Evolutionary conservation across 35 echinoderm and acorn worm genomes (phyloP), one percentile per base, ranked within the genome.

Genomic region (Patiria miniata): DNA sequence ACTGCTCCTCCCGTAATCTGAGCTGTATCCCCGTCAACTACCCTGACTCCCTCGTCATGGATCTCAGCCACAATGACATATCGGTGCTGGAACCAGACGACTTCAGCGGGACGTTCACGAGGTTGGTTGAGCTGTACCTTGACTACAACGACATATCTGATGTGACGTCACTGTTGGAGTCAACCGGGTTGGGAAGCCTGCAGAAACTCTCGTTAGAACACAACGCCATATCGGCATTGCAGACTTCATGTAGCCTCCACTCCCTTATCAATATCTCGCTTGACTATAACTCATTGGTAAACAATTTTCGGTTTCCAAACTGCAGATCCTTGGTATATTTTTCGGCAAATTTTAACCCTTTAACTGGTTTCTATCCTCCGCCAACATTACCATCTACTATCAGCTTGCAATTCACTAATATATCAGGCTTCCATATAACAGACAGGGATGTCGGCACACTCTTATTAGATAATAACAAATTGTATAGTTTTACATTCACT

Each of bases 11-110:
- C 0, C 32, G 26, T 17, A 58, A 51, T 37, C 80, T 82, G n/a
- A 39, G 59, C 36, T 84, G 82, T 39, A 65, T 84, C 22, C 82
- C 82, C 29, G 57, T 5, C 36, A 84, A 61, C 54, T 84, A 84
- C 39, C 82, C 82, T 19, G 36, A 84, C 53, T 34, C 82, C 39
- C 51, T 59, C 38, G 36, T 61, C 34, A 84, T 84, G 82, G 82
- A 84, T 84, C 82, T 84, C 29, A 84, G 29, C 19, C 57, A 60
- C 34, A 73, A 73, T 30, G 8, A 73, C 26, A 73, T 69, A 0
- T 73, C 65, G 0, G 65, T 12, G 26, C 29, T 73, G n/a, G 65
- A 7, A 7, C 29, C 26, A 73, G 65, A 36, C 65, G 65, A 73
- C 34, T 73, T 73, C 29, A 30, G 29, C 34, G 26, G 29, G 8